Evolutionary conservation across 2,797 vertebrate genomes (phyloP), one percentile per base, ranked within the genome.

Genomic region (Clarias pachynema): DNA sequence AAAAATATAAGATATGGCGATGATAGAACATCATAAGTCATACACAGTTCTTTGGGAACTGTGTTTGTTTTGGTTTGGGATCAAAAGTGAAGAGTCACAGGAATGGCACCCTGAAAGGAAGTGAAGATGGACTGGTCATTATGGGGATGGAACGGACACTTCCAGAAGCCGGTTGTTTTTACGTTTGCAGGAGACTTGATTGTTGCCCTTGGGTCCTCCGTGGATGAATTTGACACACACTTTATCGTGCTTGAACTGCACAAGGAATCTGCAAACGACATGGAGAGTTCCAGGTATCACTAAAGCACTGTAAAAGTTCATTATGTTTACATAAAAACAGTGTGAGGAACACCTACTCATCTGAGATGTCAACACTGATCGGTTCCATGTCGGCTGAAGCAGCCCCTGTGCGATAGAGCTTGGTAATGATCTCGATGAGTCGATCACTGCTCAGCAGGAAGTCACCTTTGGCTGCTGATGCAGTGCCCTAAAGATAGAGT

Each of bases 101-200:
- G 88, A 88, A 86, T 86, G 90, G 89, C 85, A 70, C 86, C 83
- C 49, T 74, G 75, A 84, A 10, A 80, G 66, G 70, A 26, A 83
- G 40, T 22, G 34, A 26, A 78, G 12, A 53, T 70, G 79, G 79
- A 79, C 26, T 31, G 66, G 60, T 75, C 37, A 40, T 4, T 89
- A 92, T 31, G 91, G 91, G 77, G 95, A 93, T 7, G 98, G 97
- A 80, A 99, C 97, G 2, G 96, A 97, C 86, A 99, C 98, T 94
- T 99, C 98, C 72, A 99, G 96, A 86, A 99, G 97, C 12, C 97
- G 96, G 92, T 99, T 99, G 95, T 98, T 99, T 96, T 97, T 99
- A 92, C 98, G 96, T 89, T 98, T 99, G 96, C 98, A 99, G 14
- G 96, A 94, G 5, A 94, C 97, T 22, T 96, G 93, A 88, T 94